Evolutionary conservation across 2,888 invertebrate genomes (phyloP).

Genomic region (Brachycybe producta): DNA sequence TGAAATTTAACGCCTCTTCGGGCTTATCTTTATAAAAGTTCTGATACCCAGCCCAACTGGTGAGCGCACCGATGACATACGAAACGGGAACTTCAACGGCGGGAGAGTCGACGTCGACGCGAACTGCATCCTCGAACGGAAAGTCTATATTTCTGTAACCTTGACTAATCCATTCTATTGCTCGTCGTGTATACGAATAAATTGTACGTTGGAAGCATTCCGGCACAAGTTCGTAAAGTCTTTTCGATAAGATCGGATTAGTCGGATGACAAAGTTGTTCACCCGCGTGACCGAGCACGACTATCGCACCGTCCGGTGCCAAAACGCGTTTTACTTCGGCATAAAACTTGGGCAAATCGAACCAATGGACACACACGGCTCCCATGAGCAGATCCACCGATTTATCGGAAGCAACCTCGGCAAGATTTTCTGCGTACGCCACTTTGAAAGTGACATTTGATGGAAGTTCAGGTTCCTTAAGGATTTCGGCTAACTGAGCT

Average conservation of each 20-base stretch:
- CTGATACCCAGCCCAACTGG: neutral
- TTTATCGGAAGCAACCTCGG: slow-evolving; percentile 26
- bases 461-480: slow-evolving; percentile 23
- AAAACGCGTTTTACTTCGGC: slow-evolving; percentile 35
- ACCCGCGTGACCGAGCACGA: slow-evolving; percentile 15
- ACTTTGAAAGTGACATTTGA: slow-evolving; percentile 28
- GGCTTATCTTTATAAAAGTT: neutral
- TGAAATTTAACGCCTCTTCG: no score
- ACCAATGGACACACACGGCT: slow-evolving; percentile 38
- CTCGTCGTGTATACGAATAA: no score
- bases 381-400: slow-evolving; percentile 35
- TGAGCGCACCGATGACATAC: neutral
- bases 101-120: neutral
- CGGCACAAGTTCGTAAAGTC: no score
- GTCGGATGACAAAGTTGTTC: no score
- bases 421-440: slow-evolving; percentile 33
- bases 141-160: neutral
- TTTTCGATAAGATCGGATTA: no score
- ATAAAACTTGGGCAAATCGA: slow-evolving; percentile 35
- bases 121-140: neutral
- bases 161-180: neutral
- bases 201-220: no score
- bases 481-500: slow-evolving; percentile 35
- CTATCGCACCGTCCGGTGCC: slow-evolving; percentile 34
- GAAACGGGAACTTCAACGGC: neutral